Percentiles rank a stretch among this genome's conserved stretches.
Conservation (phyloP, 2,113 vertebrate species). For the Phalacrocorax pelagicus region DNA sequence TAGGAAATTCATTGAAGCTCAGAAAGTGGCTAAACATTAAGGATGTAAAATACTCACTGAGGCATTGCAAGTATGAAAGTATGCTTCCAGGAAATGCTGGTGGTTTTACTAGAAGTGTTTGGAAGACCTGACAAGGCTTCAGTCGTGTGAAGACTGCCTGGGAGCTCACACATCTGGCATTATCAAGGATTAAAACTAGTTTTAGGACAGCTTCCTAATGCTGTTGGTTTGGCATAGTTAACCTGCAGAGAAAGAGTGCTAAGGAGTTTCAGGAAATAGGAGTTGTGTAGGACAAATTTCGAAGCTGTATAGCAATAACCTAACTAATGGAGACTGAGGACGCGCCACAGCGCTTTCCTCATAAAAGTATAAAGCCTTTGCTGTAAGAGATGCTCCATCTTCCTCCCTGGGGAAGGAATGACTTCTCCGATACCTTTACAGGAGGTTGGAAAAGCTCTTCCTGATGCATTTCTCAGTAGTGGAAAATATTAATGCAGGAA, state of each 20-base stretch:
- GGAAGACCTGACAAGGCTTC: neutral
- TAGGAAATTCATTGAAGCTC: neutral
- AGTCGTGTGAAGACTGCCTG: neutral
- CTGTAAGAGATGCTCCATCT: fast-evolving
- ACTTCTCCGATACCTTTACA: neutral
- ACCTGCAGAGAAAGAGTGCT: neutral
- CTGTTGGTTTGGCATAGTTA: neutral
- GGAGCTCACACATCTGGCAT: fast-evolving
- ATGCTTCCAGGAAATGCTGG: neutral
- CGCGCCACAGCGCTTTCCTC: neutral
- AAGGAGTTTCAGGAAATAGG: neutral
- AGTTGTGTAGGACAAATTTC: neutral
- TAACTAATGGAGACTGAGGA: neutral
- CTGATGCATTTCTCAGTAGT: neutral
- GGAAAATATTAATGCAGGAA: neutral
- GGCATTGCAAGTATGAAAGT: neutral
- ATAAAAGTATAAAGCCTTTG: neutral
- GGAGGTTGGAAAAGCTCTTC: neutral
- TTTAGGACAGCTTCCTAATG: neutral
- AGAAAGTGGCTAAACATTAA: neutral
- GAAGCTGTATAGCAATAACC: neutral
- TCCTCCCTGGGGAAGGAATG: neutral
- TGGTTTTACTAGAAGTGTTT: neutral
- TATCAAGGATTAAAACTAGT: neutral
- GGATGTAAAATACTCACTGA: neutral